Evolutionary conservation across 2,797 vertebrate species (phyloP).

Genomic region (Chrosomus eos): DNA sequence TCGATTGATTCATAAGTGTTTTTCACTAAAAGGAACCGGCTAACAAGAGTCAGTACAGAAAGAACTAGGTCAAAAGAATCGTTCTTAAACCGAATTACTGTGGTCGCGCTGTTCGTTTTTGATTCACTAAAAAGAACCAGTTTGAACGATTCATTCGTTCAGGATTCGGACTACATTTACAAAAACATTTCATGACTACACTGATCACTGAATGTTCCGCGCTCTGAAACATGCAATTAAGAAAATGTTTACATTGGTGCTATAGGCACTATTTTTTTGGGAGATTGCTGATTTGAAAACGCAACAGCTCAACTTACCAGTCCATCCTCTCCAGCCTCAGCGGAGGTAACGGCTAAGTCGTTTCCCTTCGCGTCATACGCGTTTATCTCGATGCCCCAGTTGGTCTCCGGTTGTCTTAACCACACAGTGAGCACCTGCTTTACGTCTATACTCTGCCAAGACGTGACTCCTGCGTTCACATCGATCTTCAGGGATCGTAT

Average conservation of each 20-base stretch:
- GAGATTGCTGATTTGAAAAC: not conserved
- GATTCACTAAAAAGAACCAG: not conserved
- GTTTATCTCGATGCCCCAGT: slow-evolving; percentile 98
- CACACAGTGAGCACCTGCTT: slow-evolving; percentile 95
- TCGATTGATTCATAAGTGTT: not conserved
- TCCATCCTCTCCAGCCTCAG: slow-evolving; percentile 89
- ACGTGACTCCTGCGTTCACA: slow-evolving; percentile 88
- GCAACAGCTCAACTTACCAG: slow-evolving; percentile 83
- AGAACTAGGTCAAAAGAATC: not conserved
- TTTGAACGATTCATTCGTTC: not conserved
- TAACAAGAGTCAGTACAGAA: not conserved
- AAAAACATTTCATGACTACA: not conserved
- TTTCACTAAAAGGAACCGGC: not conserved
- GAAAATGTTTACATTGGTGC: not conserved
- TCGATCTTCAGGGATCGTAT: slow-evolving; percentile 97
- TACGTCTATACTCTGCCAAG: slow-evolving; percentile 98
- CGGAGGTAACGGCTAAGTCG: slow-evolving; percentile 90
- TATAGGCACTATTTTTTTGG: too few species aligned
- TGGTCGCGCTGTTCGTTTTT: not conserved
- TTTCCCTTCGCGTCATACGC: slow-evolving; percentile 90
- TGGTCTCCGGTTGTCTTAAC: slow-evolving; percentile 98
- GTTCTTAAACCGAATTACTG: not conserved
- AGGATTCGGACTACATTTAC: not conserved
- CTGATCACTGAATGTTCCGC: not conserved
- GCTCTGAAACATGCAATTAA: not conserved